Conservation (phyloP, 2,797 vertebrate species). For the Brachymystax lenok region DNA sequence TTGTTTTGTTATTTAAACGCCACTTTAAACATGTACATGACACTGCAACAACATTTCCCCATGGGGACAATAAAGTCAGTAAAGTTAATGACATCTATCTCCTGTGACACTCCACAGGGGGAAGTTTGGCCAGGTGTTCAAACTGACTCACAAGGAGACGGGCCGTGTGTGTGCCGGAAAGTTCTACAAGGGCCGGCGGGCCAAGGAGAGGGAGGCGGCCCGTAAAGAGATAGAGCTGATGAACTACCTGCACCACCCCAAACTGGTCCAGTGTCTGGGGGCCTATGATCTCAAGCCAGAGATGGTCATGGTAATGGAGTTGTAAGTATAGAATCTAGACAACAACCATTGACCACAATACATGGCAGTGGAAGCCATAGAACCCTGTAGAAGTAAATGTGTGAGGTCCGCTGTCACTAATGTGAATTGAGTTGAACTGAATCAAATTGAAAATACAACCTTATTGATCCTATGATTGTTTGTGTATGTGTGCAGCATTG, state of each 20-base stretch:
- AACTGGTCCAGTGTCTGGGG: slow-evolving; percentile 82
- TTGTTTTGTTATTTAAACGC: no score
- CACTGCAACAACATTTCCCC: no score
- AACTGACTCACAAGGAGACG: slow-evolving; percentile 78
- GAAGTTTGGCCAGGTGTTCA: slow-evolving; percentile 84
- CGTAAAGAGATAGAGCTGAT: slow-evolving; percentile 84
- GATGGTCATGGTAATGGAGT: slow-evolving; percentile 91
- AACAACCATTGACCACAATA: not conserved
- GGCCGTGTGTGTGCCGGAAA: slow-evolving; percentile 83
- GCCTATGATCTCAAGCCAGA: slow-evolving; percentile 80
- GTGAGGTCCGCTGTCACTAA: not conserved
- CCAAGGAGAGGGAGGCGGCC: slow-evolving; percentile 79
- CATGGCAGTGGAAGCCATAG: not conserved
- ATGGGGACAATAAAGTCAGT: not conserved
- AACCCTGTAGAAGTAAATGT: no score
- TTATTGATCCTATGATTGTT: not conserved
- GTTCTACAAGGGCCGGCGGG: slow-evolving; percentile 79
- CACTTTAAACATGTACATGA: no score
- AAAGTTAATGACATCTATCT: not conserved
- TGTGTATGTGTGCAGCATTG: slow-evolving; percentile 71
- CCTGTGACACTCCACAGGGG: slow-evolving; percentile 68
- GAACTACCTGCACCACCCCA: slow-evolving; percentile 87
- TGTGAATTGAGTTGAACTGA: not conserved
- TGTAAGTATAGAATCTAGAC: slow-evolving; percentile 73
- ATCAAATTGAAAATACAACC: not conserved